Evolutionary conservation across 1,140 invertebrate species (phyloP).

Genomic region (Aphidius gifuensis): DNA sequence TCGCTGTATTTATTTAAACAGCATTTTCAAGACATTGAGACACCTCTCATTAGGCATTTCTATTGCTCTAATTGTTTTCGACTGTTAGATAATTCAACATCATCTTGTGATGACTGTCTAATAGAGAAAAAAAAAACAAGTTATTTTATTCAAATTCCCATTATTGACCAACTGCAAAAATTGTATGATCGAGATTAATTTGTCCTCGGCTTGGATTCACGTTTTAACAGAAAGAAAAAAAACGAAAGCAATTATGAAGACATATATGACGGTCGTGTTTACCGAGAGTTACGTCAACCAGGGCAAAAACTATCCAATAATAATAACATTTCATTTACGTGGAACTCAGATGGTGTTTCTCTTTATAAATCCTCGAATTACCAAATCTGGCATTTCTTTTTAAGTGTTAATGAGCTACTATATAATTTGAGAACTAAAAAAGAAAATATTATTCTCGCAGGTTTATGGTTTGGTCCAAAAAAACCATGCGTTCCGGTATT

Average conservation of each 20-base stretch:
- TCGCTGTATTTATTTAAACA: conserved; percentile 17
- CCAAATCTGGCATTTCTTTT: conserved; percentile 18
- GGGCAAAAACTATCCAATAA: neutral
- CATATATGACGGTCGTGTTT: conserved; percentile 16
- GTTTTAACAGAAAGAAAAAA: conserved; percentile 1
- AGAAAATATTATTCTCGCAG: conserved; percentile 19
- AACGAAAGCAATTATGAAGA: conserved; percentile 13
- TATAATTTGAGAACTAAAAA: conserved; percentile 7
- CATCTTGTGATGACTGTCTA: conserved; percentile 7
- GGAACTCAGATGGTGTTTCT: conserved; percentile 6
- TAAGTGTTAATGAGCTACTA: conserved; percentile 17
- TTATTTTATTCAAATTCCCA: conserved; percentile 21
- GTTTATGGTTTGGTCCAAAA: conserved; percentile 23
- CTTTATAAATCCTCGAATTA: conserved; percentile 19
- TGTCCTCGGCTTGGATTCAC: neutral
- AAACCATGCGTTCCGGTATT: conserved; percentile 7
- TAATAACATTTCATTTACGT: conserved; percentile 19
- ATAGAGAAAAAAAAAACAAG: neutral
- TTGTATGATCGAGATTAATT: conserved; percentile 9
- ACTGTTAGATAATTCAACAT: too few relatives aligned
- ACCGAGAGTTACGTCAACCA: neutral
- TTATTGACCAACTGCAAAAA: neutral
- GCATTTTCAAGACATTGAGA: conserved; percentile 17
- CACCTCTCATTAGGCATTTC: too few relatives aligned
- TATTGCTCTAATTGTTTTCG: too few relatives aligned